Percentiles rank a stretch among this genome's conserved stretches.
These are phyloP conservation scores for Sclerodermus sp. DNA, from an alignment of 2,888 invertebrate species.

Conservation along the genomic window DNA sequence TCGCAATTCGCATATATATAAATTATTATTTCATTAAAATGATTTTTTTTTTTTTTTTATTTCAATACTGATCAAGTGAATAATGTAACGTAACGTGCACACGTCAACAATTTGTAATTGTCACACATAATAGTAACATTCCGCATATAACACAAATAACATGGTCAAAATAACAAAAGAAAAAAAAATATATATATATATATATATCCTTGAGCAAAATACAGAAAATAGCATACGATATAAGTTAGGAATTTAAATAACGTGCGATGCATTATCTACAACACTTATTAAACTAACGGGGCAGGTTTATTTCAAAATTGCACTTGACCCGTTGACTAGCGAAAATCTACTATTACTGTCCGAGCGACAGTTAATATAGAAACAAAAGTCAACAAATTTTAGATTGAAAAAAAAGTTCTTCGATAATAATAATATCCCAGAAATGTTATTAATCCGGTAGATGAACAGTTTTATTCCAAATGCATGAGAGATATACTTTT, in stretches of 20 bases:
- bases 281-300: conserved; percentile 41
- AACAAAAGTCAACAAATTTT: conserved; percentile 17
- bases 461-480: no score
- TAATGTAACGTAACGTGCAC: no score
- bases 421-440: no score
- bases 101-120: no score
- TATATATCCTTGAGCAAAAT: conserved; percentile 34
- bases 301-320: conserved; percentile 30
- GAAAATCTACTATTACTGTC: conserved; percentile 20
- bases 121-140: conserved; percentile 27
- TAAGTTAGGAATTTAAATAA: conserved; percentile 27
- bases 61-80: no score
- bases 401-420: no score
- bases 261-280: conserved; percentile 27
- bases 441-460: no score
- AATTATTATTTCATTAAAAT: no score
- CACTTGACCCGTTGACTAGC: conserved; percentile 50
- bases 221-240: conserved; percentile 25
- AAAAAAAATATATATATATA: no score
- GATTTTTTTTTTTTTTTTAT: no score
- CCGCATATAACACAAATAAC: conserved; percentile 23
- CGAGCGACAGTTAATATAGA: conserved; percentile 1
- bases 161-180: conserved; percentile 27
- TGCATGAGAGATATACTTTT: no score
- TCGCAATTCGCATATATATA: no score